Evolutionary conservation across 2,113 vertebrate species (phyloP).

Genomic region (Elephantulus edwardii): DNA sequence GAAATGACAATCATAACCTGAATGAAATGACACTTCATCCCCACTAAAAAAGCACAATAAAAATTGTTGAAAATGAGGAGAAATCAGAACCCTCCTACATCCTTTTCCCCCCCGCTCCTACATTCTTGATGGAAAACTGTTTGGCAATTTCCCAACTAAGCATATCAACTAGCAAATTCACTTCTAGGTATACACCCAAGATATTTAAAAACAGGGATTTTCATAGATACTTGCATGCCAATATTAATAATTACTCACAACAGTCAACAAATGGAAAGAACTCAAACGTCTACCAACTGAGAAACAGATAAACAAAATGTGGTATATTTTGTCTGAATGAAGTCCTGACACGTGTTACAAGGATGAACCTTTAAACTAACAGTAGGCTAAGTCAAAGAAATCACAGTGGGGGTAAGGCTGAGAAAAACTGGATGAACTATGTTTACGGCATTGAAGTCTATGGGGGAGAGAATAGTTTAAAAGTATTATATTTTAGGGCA

Average conservation of each 20-base stretch:
- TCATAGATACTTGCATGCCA: not conserved
- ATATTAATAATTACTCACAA: not conserved
- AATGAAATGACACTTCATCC: not conserved
- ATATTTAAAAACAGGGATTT: conserved; percentile 35
- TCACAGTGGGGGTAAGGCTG: too few species aligned
- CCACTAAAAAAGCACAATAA: not conserved
- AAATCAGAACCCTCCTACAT: not conserved
- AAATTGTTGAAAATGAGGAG: not conserved
- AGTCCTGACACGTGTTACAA: not conserved
- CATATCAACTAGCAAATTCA: conserved; percentile 36
- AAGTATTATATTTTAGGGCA: too few species aligned
- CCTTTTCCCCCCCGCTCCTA: too few species aligned
- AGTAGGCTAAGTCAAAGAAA: not conserved
- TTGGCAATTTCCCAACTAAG: conserved; percentile 43
- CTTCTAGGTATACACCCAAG: not conserved
- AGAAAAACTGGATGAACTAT: too few species aligned
- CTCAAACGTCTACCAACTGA: not conserved
- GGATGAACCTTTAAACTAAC: not conserved
- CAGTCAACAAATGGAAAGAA: conserved; percentile 5
- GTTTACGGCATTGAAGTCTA: too few species aligned
- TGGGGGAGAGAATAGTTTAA: too few species aligned
- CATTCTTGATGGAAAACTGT: not conserved
- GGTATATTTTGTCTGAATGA: not conserved
- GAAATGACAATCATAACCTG: conserved; percentile 37
- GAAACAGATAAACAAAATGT: not conserved